Evolutionary conservation across 2,797 vertebrate genomes (phyloP), one percentile per base, ranked within the genome.

Genomic region (Sparidentex hasta): DNA sequence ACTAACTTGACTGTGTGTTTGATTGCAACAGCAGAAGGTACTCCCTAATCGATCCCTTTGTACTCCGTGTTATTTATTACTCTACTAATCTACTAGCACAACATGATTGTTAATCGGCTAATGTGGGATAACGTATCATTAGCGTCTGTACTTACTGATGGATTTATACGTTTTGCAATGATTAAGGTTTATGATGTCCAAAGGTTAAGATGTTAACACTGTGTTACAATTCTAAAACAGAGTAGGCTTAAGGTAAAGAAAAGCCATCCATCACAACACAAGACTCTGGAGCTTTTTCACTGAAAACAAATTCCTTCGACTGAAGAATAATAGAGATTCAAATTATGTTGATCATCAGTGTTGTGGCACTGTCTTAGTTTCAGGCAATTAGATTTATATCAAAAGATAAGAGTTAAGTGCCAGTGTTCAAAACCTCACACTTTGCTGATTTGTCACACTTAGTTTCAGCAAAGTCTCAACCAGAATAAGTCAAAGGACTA

Each of bases 121-220:
- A 64, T 25, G 41, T 46, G 56, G 62, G 29, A 18, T 58, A 1
- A 61, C 16, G 43, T 58, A 3, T 33, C 11, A 5, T 14, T 25
- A 14, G 33, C 41, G 27, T 33, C 16, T 13, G n/a, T 25, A 11
- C 33, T 47, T 56, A 38, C 46, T 48, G 25, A 25, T 54, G 68
- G 18, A 33, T 61, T 48, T 20, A 5, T 55, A 21, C 0, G 16
- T 29, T 50, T 43, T 17, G 13, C 3, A 17, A 14, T 38, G 3
- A 57, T 29, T 55, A 50, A 59, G 25, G 2, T 12, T 44, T 29
- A 46, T 11, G 4, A 52, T 20, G 51, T 65, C n/a, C 61, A 67
- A 61, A 76, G 72, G 71, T 81, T 50, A 47, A 41, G 41, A 25
- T 1, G 11, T 8, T 14, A 50, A 20, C 14, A 13, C 14, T 6